Percentiles rank a stretch among this genome's conserved stretches.
Evolutionary conservation across 2,113 vertebrate species (phyloP).

Genomic region (Pitta sordida): DNA sequence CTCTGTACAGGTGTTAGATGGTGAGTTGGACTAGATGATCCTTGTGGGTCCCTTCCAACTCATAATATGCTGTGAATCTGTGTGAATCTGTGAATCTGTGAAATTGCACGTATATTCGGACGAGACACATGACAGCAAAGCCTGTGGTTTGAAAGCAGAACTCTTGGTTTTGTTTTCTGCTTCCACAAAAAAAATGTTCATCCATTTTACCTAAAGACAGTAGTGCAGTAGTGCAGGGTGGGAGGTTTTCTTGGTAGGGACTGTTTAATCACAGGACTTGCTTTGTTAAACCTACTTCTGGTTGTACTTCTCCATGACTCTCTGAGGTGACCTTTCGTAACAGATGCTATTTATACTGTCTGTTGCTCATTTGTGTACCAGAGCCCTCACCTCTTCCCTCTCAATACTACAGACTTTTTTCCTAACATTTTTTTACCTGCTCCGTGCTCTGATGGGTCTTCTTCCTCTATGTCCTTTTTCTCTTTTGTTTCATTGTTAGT

Average conservation of each 20-base stretch:
- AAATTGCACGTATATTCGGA: neutral
- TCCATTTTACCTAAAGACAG: neutral
- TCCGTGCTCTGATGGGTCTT: neutral
- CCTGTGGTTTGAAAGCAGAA: neutral
- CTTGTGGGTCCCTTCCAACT: too few relatives aligned
- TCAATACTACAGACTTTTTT: neutral
- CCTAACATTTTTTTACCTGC: neutral
- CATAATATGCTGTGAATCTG: too few relatives aligned
- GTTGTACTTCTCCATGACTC: neutral
- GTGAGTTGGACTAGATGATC: too few relatives aligned
- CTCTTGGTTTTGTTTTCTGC: neutral
- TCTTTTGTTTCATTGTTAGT: neutral
- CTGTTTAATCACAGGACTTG: neutral
- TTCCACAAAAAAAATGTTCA: neutral
- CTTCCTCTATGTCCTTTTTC: neutral
- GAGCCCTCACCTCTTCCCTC: neutral
- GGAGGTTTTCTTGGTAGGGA: accelerated
- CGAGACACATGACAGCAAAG: neutral
- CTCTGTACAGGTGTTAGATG: too few relatives aligned
- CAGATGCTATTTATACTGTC: neutral
- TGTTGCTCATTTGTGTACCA: neutral
- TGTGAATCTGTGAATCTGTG: too few relatives aligned
- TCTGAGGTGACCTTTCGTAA: neutral
- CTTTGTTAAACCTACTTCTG: neutral
- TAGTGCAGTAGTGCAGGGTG: too few relatives aligned